Base-by-base conservation (phyloP, 2,113 vertebrate genomes). In the Malurus cyaneus region DNA sequence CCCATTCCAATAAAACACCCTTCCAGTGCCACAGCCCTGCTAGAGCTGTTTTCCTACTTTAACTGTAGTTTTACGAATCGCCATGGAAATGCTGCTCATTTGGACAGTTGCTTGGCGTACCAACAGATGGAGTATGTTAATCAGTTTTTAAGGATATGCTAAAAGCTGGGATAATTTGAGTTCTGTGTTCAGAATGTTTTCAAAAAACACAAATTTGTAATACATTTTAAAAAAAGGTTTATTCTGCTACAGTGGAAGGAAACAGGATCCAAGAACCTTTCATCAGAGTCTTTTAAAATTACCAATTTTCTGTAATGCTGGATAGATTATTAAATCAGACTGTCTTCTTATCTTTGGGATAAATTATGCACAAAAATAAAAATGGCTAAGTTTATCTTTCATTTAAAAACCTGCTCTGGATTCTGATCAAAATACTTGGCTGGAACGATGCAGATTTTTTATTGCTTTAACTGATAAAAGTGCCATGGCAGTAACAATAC, bases 91-190 rank as follows among this genome's bases (percentile, higher is more conserved):
- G 67, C 69, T 85, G 93, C 93, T 95, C 92, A 41, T 7, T 71
- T 53, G 29, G 93, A 71, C 73, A 87, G 52, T 79, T 44, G 57
- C 85, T 81, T 64, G 26, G 84, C 61, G 62, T 14, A 61, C 95
- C 85, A 81, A 96, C 94, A 96, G 94, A 95, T 96, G 96, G 96
- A 82, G 94, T 28, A 67, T 82, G 81, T n/a, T 82, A 85, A 94
- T 85, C 81, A 44, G 72, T 12, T 89, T 88, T 67, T 61, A 81
- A 89, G 66, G 31, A 42, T 13, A 41, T 12, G 31, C 65, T 44
- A 20, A 39, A 86, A 96, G 70, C 89, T n/a, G 61, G 79, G 78
- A 41, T 87, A 60, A 56, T 85, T 84, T 60, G 67, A 76, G 53
- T 65, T 92, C 78, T 60, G 80, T 21, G 9, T 56, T 67, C 83